Percentiles rank a stretch among this genome's conserved stretches.
Conservation (phyloP, 35 echinoderm and acorn worm genomes). For the Lytechinus pictus region DNA sequence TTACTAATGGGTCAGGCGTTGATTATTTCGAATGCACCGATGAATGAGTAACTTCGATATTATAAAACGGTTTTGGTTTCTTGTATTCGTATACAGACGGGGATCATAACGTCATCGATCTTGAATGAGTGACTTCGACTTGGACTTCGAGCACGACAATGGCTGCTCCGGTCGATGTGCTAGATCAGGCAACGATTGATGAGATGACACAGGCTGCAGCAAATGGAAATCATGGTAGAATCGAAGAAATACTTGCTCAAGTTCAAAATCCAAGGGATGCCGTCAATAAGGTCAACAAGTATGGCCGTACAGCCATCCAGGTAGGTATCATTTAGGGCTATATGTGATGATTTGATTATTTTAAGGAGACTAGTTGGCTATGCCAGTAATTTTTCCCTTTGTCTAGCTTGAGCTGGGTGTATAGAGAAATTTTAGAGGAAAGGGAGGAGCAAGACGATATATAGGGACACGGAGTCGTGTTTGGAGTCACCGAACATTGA, state of each 20-base stretch:
- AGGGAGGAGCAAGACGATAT: background rate
- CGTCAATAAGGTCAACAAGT: conserved; percentile 58
- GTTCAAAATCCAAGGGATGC: background rate
- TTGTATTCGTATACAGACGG: background rate
- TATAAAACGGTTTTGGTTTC: background rate
- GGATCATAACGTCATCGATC: background rate
- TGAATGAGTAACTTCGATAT: background rate
- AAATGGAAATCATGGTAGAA: conserved; percentile 7
- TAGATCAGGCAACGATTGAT: conserved; percentile 33
- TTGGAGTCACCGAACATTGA: too few species aligned
- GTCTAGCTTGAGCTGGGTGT: too few species aligned
- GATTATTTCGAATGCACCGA: too few species aligned
- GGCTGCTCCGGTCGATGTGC: background rate
- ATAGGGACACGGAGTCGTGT: background rate
- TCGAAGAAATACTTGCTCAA: conserved; percentile 34
- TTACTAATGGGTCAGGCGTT: too few species aligned
- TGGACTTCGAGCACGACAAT: background rate
- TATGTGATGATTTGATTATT: too few species aligned
- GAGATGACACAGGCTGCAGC: conserved; percentile 58
- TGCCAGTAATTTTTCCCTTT: too few species aligned
- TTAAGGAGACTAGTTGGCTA: too few species aligned
- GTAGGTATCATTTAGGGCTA: conserved; percentile 20
- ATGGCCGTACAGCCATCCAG: conserved; percentile 70
- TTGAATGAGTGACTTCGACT: background rate
- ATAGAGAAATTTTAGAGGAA: too few species aligned